A percentile compares a stretch with the other conserved stretches of the same genome.
phyloP scores from a whole-genome alignment of 2,797 vertebrate genomes.

The Diplodus sargus region DNA sequence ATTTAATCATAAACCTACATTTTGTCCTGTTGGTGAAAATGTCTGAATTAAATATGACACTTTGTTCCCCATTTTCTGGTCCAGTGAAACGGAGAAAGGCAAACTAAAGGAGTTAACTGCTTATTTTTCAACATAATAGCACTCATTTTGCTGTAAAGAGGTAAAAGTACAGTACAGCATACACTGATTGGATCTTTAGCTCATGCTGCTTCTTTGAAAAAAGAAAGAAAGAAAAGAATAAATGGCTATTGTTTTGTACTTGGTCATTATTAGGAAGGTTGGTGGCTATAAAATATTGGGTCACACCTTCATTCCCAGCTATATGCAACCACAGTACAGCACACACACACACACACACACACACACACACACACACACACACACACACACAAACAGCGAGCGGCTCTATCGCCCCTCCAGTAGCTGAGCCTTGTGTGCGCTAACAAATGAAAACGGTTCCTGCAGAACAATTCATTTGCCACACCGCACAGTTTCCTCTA shows the following conservation, averaged over 20 bases:
- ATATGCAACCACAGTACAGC: not conserved
- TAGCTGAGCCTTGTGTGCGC: conserved; percentile 41
- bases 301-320: conserved; percentile 9
- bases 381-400: not conserved
- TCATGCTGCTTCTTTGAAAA: not conserved
- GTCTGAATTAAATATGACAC: too few relatives aligned
- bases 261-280: conserved; percentile 24
- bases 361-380: not conserved
- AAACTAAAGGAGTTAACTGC: too few relatives aligned
- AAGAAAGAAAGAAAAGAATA: conserved; percentile 4
- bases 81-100: too few relatives aligned
- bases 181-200: not conserved
- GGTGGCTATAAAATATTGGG: conserved; percentile 32
- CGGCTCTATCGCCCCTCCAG: conserved; percentile 14
- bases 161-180: not conserved
- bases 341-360: conserved; percentile 1
- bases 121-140: too few relatives aligned
- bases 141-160: too few relatives aligned
- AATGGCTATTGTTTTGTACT: conserved; percentile 8
- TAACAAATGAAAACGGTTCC: conserved; percentile 69
- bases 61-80: too few relatives aligned
- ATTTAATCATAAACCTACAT: not conserved
- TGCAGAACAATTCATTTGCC: conserved; percentile 70
- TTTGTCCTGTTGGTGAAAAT: too few relatives aligned
- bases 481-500: conserved; percentile 45